Evolutionary conservation across 2,797 vertebrate species (phyloP).

Genomic region (Leuciscus waleckii): DNA sequence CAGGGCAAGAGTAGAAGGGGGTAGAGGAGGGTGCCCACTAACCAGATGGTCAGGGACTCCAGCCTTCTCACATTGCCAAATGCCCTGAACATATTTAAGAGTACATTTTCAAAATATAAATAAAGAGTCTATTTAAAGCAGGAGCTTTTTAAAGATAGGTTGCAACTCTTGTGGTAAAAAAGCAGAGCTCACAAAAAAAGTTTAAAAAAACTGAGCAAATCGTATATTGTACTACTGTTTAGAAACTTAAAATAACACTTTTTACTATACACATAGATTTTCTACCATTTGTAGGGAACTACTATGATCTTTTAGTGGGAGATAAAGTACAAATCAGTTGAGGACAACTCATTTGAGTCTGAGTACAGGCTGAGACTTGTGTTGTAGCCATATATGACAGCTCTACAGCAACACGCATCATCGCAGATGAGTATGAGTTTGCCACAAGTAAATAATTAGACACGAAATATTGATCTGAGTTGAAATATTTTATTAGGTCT

Average conservation of each 20-base stretch:
- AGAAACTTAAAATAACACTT: neutral
- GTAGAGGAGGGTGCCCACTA: conserved; percentile 16
- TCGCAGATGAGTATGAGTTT: no score
- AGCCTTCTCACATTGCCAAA: conserved; percentile 66
- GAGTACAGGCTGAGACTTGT: neutral
- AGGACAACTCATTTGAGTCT: neutral
- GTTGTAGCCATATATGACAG: no score
- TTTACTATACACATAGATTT: neutral
- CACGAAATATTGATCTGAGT: no score
- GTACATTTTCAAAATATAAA: conserved; percentile 70
- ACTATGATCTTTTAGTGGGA: neutral
- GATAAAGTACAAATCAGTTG: neutral
- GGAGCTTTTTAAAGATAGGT: conserved; percentile 16
- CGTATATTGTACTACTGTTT: neutral
- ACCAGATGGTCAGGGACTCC: conserved; percentile 75
- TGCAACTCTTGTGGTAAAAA: neutral
- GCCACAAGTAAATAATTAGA: no score
- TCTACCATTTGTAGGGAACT: neutral
- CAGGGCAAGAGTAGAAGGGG: conserved; percentile 10
- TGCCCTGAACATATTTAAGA: conserved; percentile 71
- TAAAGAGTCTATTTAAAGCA: conserved; percentile 52
- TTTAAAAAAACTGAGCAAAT: neutral
- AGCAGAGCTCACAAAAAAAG: neutral
- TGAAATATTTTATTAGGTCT: no score
- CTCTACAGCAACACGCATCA: no score